Percentiles rank a stretch among this genome's conserved stretches.
Conservation (phyloP, 2,113 vertebrate species). For the Antigone vipio region DNA sequence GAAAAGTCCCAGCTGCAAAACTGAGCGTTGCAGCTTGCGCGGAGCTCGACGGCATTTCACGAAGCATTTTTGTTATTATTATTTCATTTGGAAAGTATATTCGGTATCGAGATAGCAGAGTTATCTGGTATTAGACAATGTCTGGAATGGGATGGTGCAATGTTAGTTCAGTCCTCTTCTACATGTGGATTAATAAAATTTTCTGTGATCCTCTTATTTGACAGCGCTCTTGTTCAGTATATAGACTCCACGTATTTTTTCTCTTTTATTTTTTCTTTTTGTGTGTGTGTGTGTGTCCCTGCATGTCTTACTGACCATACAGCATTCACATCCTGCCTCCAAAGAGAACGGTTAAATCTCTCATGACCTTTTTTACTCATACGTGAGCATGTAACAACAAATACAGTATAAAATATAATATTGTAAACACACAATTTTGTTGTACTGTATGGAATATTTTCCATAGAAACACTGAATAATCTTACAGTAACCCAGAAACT, state of each 20-base stretch:
- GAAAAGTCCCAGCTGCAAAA: neutral
- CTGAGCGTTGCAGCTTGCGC: rapidly evolving
- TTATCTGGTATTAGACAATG: rapidly evolving
- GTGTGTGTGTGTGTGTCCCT: no score
- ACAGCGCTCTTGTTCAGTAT: neutral
- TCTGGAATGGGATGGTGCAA: neutral
- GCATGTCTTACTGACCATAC: rapidly evolving
- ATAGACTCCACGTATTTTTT: rapidly evolving
- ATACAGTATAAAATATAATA: neutral
- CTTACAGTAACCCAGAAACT: neutral
- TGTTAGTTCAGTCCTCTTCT: neutral
- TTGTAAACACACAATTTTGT: neutral
- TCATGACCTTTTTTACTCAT: neutral
- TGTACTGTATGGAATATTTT: neutral
- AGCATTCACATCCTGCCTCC: no score
- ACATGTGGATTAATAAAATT: neutral
- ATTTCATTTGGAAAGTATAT: rapidly evolving
- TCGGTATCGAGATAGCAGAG: no score
- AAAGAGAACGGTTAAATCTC: neutral
- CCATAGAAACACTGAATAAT: neutral
- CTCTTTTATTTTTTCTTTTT: no score
- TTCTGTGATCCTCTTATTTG: neutral
- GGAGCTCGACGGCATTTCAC: rapidly evolving
- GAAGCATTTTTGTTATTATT: rapidly evolving
- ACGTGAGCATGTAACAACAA: neutral